Base-by-base conservation (phyloP, 2,888 invertebrate genomes). In the Heliconius erato region DNA sequence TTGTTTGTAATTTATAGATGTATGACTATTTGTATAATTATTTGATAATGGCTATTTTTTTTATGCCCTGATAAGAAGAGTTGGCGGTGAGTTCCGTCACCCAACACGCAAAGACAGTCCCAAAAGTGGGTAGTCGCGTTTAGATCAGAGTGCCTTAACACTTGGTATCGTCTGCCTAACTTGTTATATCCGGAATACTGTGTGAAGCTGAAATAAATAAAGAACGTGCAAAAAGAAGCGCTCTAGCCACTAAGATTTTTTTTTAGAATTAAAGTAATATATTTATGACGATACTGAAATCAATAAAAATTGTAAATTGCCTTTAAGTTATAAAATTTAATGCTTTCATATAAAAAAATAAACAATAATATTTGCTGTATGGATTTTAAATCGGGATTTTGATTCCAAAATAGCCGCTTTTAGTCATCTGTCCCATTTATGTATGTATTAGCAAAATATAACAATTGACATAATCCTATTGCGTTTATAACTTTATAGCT, bases 271-370 rank as follows among this genome's bases (percentile, higher is more conserved):
- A 49, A 49, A 49, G 4, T 49, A 49, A 49, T 49, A 49, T 16
- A 49, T 49, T 49, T 49, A 16, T 49, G 16, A 49, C 5, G 49
- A 49, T 16, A 49, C 49, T 49, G 49, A 49, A 49, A 16, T 49
- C 0, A 49, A 5, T 5, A 49, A 49, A 16, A 49, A 16, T 1
- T 5, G 3, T 4, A 49, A 35, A 71, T n/a, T 82, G 23, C 44
- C 12, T 83, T 85, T 32, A 49, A 74, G 32, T 54, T 19, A 19
- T 11, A 44, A 9, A 44, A 67, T 28, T 67, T 67, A 44, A 65
- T 44, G 40, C 19, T 44, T 19, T 65, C 83, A 82, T 86, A 87
- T 88, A 90, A 89, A 72, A 79, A 23, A 49, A 40, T 40, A 40
- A 11, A n/a, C 59, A 63, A 79, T 54, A 40, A 19, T 19, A 40